Evolutionary conservation across 2,888 invertebrate species (phyloP), one percentile per base, ranked within the genome.

Genomic region (Embidobia sp.): DNA sequence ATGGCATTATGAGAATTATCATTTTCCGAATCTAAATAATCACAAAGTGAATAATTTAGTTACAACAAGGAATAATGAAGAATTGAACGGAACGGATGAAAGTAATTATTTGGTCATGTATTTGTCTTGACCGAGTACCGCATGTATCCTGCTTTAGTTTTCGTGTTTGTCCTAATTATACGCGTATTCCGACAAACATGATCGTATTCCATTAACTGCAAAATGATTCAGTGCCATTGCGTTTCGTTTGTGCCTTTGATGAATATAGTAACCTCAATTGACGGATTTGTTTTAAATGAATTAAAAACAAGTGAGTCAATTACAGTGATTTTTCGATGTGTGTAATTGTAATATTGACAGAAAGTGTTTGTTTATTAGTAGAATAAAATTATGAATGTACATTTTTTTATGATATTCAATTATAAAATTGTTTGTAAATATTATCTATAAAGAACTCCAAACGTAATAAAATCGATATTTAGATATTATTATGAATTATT

Each of bases 81-180:
- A n/a, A n/a, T n/a, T n/a, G n/a, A n/a, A n/a, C n/a, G n/a, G n/a
- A n/a, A n/a, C n/a, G n/a, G n/a, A n/a, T n/a, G n/a, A n/a, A n/a
- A n/a, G n/a, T n/a, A n/a, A n/a, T n/a, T n/a, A n/a, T n/a, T n/a
- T n/a, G n/a, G 63, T 46, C 64, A 29, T 33, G 31, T 42, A 64
- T 73, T 73, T 72, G 48, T 57, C 73, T 73, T 73, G 51, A 15
- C 51, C 35, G 27, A 42, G 49, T 73, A 73, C 35, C 33, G 31
- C 44, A 48, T 49, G 72, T 57, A 63, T 73, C 42, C 49, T 64
- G 55, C 26, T 19, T 55, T 35, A 27, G 57, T 57, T 63, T 64
- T 55, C 49, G 46, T 48, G 44, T 66, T 53, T 53, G 64, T 66
- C 53, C 64, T 53, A 53, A 66, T 53, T 66, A 46, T 44, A 33